Evolutionary conservation across 2,888 invertebrate species (phyloP), one percentile per base, ranked within the genome.

Genomic region (Caenorhabditis panamensis): DNA sequence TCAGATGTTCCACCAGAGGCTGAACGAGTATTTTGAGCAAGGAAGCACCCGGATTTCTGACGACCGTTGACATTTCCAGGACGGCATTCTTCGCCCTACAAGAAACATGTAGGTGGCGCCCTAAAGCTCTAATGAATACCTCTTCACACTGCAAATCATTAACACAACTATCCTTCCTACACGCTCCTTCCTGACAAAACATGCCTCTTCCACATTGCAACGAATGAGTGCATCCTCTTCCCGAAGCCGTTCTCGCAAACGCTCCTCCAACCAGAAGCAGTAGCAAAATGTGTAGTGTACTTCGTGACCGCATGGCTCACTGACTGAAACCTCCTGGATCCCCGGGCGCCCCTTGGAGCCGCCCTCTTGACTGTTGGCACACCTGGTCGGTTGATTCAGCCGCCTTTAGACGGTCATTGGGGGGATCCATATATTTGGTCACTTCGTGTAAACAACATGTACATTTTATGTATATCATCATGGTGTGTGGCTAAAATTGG

Each of bases 11-110:
- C 62, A n/a, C 61, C 77, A 6, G 69, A 36, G 11, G 64, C 56
- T 26, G 62, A 66, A 26, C 61, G 78, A n/a, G 68, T 68, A 20
- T 58, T 51, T 9, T 61, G 31, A 22, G 79, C 54, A 11, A 82
- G 69, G 47, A 89, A 88, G 63, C 89, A 89, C 2, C 87, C 89
- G 9, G 79, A 79, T 20, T 85, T 84, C 41, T 62, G 71, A 31
- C 73, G 72, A 2, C 86, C 88, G 37, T 88, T 85, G n/a, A 88
- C 88, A 26, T 79, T 78, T 24, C 88, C 87, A 53, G 79, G 84
- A 44, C 82, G 67, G 56, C 89, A 89, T 47, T 86, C 61, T 77
- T 89, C 89, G 6, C 83, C 86, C 86, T 86, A 54, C 3, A 53
- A 26, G 16, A 18, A 8, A 20, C n/a, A 22, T 47, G 44, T 31